Evolutionary conservation across 92 coral and sea anemone genomes (phyloP).

Genomic region (Pocillopora grandis): DNA sequence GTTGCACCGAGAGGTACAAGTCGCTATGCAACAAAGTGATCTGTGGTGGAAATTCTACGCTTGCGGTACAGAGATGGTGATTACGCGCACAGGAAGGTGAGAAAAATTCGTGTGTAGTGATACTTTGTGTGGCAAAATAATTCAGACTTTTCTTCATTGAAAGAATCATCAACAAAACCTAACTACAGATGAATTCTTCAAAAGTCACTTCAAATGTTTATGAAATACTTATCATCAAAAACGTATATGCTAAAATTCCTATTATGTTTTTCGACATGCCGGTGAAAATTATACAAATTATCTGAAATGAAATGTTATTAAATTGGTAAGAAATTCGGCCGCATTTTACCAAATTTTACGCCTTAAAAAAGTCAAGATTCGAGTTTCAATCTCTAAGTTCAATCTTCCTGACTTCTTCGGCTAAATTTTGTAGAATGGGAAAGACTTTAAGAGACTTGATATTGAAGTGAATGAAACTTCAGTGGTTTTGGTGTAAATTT

Average conservation of each 20-base stretch:
- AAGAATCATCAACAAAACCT: not conserved
- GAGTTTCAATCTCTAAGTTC: not conserved
- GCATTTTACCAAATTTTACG: constrained; percentile 43
- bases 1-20: constrained; percentile 73
- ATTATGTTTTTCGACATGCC: constrained; percentile 25
- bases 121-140: not conserved
- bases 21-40: constrained; percentile 84
- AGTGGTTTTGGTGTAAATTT: constrained; percentile 48
- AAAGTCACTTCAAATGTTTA: constrained; percentile 26
- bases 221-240: constrained; percentile 21
- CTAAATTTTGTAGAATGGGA: constrained; percentile 11
- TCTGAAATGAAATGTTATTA: constrained; percentile 40
- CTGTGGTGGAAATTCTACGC: constrained; percentile 91
- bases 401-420: not conserved
- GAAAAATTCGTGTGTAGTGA: constrained; percentile 1
- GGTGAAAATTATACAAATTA: constrained; percentile 45
- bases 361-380: not conserved
- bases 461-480: constrained; percentile 18
- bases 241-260: constrained; percentile 6
- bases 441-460: not conserved
- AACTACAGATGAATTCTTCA: constrained; percentile 8
- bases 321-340: constrained; percentile 42
- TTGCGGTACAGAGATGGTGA: constrained; percentile 92
- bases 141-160: not conserved
- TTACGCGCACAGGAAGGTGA: constrained; percentile 88